Base-by-base conservation (phyloP, 1,140 invertebrate genomes). In the Drosophila ohnishii region DNA sequence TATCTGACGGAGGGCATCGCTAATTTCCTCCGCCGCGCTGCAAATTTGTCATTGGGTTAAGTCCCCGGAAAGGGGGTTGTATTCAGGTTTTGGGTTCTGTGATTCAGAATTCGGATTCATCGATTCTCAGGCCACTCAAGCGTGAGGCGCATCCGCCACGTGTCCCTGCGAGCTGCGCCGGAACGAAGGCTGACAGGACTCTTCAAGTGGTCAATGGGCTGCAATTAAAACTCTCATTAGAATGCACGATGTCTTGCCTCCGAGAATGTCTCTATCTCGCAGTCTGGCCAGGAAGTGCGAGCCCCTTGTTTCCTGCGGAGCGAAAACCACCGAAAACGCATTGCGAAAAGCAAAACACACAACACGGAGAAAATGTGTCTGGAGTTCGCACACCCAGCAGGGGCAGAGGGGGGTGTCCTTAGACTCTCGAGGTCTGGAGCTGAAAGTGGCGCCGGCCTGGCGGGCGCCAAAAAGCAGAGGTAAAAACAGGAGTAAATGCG, bases 401-500 rank as follows among this genome's bases (percentile, higher is more conserved):
- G 25, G 25, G 8, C 14, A 28, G 5, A 28, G 25, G 25, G 19
- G 45, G 30, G 47, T 32, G 30, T 55, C 51, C 51, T 55, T 55
- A 55, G 58, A 32, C 47, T 59, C 63, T 47, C 32, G 19, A 67
- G 37, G 65, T 72, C 66, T 70, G 50, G 48, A 47, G 53, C 50
- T 62, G 51, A 56, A 40, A 34, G 47, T 77, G 90, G 90, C 89
- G 90, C 90, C 90, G 74, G 80, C 60, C 85, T 72, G 90, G 53
- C 89, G 78, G 90, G 85, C 90, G 90, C 89, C 90, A 90, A 80
- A 84, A 90, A 84, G 30, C 89, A 90, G 90, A 90, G 90, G 90
- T 90, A 90, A 90, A 90, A 90, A 87, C 90, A 90, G 90, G 90
- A 90, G 85, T 87, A 90, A 89, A 90, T 90, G 87, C 85, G 80